Base-by-base conservation (phyloP, 2,113 vertebrate species). In the Rhipidura dahli region DNA sequence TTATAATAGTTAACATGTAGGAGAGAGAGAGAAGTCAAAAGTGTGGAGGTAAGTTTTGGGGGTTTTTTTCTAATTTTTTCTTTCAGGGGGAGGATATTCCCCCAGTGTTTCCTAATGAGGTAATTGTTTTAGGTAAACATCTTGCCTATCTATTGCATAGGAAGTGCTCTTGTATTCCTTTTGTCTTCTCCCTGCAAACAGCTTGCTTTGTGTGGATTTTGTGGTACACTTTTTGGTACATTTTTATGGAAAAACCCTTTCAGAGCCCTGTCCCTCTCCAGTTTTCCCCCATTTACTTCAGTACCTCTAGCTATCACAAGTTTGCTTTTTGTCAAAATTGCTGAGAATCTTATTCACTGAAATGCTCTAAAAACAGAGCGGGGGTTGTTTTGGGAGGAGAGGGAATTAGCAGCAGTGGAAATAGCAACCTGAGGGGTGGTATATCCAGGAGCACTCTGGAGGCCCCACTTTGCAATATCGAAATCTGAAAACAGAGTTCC, bases 61-160 rank as follows among this genome's bases (percentile, higher is more conserved):
- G 3, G 0, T 0, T 18, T 56, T 57, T 56, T n/a, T 10, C 8
- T 33, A 2, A 18, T 37, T 22, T 51, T 49, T 45, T 13, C 7
- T 53, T 77, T 45, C 12, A 6, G 7, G 39, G 24, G 24, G 24
- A n/a, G 5, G 42, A 13, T 70, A 20, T 84, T 84, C 11, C 15
- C 30, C 21, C 11, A 40, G 2, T 33, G 31, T 53, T 90, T 92
- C 28, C 31, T 69, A 45, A 30, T 69, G 10, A 75, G 18, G 20
- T 40, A n/a, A 57, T 20, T 53, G 13, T 4, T 85, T 71, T 61
- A 65, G n/a, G 79, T 49, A 28, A 78, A 24, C 7, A 15, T 91
- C 87, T 89, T 82, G 16, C 59, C 19, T n/a, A 4, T 59, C 22
- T 64, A 2, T 84, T 66, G 37, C 19, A 23, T 26, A 51, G 44